Evolutionary conservation across 2,888 invertebrate species (phyloP), one percentile per base, ranked within the genome.

Genomic region (Caenorhabditis sp.): DNA sequence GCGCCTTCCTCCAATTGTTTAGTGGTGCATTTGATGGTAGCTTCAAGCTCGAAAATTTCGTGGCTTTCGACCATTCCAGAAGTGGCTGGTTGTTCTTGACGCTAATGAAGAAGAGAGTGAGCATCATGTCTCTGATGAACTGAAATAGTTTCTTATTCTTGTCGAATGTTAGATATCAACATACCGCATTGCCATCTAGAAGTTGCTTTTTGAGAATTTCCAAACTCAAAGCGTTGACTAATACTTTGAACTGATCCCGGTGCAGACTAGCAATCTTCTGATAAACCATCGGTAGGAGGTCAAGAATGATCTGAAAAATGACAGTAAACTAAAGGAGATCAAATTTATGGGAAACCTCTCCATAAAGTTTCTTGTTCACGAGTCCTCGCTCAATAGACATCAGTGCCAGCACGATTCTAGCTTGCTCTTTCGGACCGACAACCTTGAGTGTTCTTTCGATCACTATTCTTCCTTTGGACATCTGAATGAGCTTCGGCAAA

Each of bases 41-140:
- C 32, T 58, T 68, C 37, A 82, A 24, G 69, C 72, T 82, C 11
- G 78, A 47, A 22, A 82, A 78, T 20, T 68, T 78, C 0, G 78
- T 72, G 1, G 15, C 64, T 20, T 62, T 61, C 3, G 72, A 37
- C 78, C 77, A 82, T n/a, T 74, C 67, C 37, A 84, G 13, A 37
- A 81, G 47, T 22, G 28, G 51, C 28, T 81, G 81, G 6, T 80
- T 82, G n/a, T 80, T 77, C 15, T 53, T 62, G 9, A 79, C 71
- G 55, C 85, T 85, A 9, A 83, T 62, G 32, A 82, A 61, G 40
- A 84, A 56, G 44, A 85, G 67, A 1, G 80, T 80, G 5, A 85
- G 72, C 64, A 88, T 71, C 47, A 87, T 56, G 47, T 88, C 87
- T 18, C 87, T 69, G 26, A 80, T 69, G 15, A 88, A 81, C 87